Base-by-base conservation (phyloP, 1,140 invertebrate genomes). In the Brachystomella parvula region DNA sequence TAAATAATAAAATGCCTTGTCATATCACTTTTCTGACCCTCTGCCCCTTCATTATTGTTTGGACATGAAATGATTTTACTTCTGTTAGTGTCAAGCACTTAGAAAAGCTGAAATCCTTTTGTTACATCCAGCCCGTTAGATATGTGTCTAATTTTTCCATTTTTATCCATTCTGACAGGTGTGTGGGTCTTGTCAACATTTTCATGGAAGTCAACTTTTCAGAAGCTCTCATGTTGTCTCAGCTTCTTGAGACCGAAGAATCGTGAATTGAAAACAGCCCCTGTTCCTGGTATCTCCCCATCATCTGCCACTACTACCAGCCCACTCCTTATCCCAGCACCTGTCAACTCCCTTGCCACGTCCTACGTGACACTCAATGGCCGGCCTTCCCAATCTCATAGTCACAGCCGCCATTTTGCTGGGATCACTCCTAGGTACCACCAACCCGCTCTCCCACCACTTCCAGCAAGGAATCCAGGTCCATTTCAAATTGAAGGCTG, bases 141-240 rank as follows among this genome's bases (percentile, higher is more conserved):
- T 15, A 15, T 47, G 15, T 47, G 44, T 15, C 44, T 47, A 21
- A 47, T 21, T 47, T 47, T 15, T 21, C 33, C 39, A 58, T 60
- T 59, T 64, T 63, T 63, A n/a, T 59, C n/a, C 33, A 9, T 15
- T 59, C 32, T 65, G 26, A 39, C 67, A 72, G 71, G 71, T 70
- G 71, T 70, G 26, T 73, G 71, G 71, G 66, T 73, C 47, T 56
- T 73, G 47, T 73, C 68, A 61, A 70, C 69, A 3, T 70, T 63
- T 57, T 70, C 71, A 2, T 72, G 65, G 66, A 68, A 66, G 39
- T 70, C 68, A 35, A 12, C 66, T 30, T 68, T 64, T 35, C 12
- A 6, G 49, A 24, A 15, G 12, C 12, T 24, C 24, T 24, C 49
- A 53, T 26, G 49, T 19, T 39, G 35, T 9, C 6, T 19, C 35